phyloP scores from a whole-genome alignment of 2,888 invertebrate species.

The Apodemia duryi region DNA sequence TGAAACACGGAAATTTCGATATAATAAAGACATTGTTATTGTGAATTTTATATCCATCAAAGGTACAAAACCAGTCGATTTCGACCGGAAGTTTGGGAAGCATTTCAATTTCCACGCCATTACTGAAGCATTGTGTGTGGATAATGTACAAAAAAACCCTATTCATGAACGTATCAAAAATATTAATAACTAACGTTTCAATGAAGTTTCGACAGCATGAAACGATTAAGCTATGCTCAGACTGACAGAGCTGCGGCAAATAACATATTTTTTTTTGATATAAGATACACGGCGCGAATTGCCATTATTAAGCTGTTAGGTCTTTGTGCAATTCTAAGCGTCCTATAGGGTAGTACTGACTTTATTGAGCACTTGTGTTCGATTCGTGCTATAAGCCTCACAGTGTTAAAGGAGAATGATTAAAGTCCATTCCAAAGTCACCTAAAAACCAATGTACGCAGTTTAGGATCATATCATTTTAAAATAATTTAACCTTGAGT shows the following conservation, averaged over 20 bases:
- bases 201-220: constrained; percentile 10
- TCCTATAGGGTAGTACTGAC: too few relatives aligned
- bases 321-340: too few relatives aligned
- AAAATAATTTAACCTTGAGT: too few relatives aligned
- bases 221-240: neutral
- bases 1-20: neutral
- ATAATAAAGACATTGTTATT: constrained; percentile 3
- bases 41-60: constrained; percentile 17
- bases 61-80: constrained; percentile 7
- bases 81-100: constrained; percentile 8
- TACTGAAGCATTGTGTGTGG: constrained; percentile 7
- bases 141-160: constrained; percentile 5
- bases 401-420: too few relatives aligned
- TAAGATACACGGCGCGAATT: too few relatives aligned
- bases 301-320: too few relatives aligned
- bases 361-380: too few relatives aligned
- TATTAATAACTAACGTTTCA: constrained; percentile 13
- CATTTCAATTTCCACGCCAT: constrained; percentile 10
- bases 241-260: neutral
- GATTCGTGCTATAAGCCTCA: too few relatives aligned
- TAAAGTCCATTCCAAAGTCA: too few relatives aligned
- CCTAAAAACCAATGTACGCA: too few relatives aligned
- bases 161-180: neutral
- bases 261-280: too few relatives aligned
- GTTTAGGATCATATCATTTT: too few relatives aligned